These are phyloP conservation scores for Ochotona princeps DNA, from an alignment of 2,113 vertebrate species.

Conservation along the genomic window DNA sequence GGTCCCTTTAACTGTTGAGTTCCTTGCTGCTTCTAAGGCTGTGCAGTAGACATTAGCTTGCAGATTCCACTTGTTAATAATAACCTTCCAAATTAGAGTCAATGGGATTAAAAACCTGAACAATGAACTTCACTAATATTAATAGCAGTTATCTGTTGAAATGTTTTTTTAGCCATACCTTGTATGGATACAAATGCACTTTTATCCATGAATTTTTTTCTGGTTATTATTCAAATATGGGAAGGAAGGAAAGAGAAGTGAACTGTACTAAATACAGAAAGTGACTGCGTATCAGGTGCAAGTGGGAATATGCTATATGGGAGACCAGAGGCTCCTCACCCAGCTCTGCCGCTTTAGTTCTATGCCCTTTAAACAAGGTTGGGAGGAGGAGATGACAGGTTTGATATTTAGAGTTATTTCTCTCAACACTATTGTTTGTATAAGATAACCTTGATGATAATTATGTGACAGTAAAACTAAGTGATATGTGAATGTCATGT, in stretches of 20 bases:
- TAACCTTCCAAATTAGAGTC: slow-evolving; percentile 43
- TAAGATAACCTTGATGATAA: slow-evolving; percentile 14
- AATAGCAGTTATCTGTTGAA: background rate
- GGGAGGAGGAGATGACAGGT: background rate
- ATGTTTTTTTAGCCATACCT: too few species aligned
- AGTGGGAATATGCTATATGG: background rate
- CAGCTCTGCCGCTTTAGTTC: background rate
- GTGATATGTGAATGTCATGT: slow-evolving; percentile 9
- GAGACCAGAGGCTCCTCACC: slow-evolving; percentile 26
- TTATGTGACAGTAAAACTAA: slow-evolving; percentile 35
- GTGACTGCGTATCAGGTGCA: background rate
- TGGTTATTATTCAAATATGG: background rate
- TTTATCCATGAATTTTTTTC: too few species aligned
- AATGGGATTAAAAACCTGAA: background rate
- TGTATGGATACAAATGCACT: too few species aligned
- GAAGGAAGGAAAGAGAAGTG: background rate
- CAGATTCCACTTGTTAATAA: slow-evolving; percentile 8
- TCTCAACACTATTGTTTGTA: background rate
- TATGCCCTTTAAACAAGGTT: background rate
- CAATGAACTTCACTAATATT: slow-evolving; percentile 16
- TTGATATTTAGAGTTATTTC: background rate
- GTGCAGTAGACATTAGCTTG: background rate
- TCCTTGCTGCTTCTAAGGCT: slow-evolving; percentile 1
- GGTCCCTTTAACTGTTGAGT: slow-evolving; percentile 3
- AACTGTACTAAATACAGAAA: slow-evolving; percentile 35